phyloP scores from a whole-genome alignment of 2,797 vertebrate genomes.

The Hipposideros larvatus region DNA sequence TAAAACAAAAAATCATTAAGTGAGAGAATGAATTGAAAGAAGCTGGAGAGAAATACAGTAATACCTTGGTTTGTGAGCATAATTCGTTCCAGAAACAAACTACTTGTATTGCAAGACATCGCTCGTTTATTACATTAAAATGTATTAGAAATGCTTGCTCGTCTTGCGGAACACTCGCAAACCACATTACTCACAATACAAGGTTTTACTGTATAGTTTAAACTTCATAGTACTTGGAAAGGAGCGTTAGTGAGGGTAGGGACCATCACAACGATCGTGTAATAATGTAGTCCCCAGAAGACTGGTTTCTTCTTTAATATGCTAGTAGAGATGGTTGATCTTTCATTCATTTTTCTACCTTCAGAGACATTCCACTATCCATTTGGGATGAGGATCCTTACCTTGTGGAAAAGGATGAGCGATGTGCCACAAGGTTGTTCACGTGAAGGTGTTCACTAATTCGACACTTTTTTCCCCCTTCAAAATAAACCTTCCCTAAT shows the following conservation, averaged over 20 bases:
- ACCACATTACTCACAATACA: no score
- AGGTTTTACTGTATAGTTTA: not conserved
- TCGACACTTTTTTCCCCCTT: not conserved
- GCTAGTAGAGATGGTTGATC: not conserved
- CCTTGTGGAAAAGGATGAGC: not conserved
- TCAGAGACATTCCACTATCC: not conserved
- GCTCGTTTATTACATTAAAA: no score
- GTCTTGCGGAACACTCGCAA: no score
- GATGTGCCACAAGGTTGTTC: not conserved
- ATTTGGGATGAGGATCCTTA: not conserved
- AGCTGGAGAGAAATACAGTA: not conserved
- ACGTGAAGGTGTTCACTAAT: not conserved
- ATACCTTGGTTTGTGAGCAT: no score
- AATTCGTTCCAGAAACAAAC: no score
- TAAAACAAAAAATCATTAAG: not conserved
- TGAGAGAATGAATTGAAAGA: not conserved
- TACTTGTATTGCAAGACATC: no score
- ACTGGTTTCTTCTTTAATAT: not conserved
- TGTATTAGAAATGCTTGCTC: no score
- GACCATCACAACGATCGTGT: not conserved
- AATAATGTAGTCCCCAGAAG: not conserved
- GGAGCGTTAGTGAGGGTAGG: not conserved
- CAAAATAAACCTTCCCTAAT: conserved; percentile 4
- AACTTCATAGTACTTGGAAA: not conserved
- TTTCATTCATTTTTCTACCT: not conserved